Percentiles rank a stretch among this genome's conserved stretches.
phyloP scores from a whole-genome alignment of 2,113 vertebrate genomes.

The Catharus fuscescens region DNA sequence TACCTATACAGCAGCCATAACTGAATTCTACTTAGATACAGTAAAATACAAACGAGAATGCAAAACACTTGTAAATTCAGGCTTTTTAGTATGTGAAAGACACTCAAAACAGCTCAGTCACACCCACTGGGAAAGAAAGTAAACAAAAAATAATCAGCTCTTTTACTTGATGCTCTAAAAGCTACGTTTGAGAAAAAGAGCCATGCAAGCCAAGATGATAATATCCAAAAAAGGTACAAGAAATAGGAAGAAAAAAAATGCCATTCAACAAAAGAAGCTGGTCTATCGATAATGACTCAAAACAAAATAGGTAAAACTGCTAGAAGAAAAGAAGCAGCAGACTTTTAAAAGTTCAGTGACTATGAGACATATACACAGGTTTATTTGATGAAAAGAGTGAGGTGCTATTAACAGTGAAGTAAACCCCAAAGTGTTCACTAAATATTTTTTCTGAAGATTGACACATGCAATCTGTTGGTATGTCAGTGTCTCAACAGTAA shows the following conservation, averaged over 20 bases:
- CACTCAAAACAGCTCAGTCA: neutral
- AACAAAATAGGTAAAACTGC: neutral
- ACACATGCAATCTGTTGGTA: neutral
- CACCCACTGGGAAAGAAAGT: neutral
- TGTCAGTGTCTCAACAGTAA: neutral
- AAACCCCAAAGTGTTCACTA: neutral
- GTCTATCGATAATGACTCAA: neutral
- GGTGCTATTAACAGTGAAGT: neutral
- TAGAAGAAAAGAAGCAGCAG: neutral
- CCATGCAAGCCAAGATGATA: neutral
- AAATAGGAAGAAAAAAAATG: neutral
- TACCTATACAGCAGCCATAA: neutral
- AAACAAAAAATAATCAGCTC: neutral
- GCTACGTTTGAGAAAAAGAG: fast-evolving
- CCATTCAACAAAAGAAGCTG: neutral
- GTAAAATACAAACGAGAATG: neutral
- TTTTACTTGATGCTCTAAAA: neutral
- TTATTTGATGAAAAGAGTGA: neutral
- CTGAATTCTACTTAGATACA: neutral
- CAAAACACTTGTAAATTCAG: neutral
- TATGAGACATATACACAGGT: neutral
- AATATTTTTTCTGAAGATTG: neutral
- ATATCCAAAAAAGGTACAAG: neutral
- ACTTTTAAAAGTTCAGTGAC: neutral
- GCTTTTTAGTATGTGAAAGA: neutral